Conservation (phyloP, 2,797 vertebrate genomes). For the Poeciliopsis infans region DNA sequence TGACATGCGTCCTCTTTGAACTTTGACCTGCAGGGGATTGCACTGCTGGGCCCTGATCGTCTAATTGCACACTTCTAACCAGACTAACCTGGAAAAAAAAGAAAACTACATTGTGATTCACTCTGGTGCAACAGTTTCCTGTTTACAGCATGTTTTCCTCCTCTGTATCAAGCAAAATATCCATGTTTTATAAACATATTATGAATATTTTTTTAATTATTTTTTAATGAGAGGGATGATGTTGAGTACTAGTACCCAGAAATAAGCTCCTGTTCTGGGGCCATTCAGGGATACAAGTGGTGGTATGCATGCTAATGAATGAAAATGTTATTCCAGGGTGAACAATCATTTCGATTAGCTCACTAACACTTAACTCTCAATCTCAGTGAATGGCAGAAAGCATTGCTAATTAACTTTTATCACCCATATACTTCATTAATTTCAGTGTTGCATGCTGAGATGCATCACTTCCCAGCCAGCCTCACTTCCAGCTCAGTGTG, state of each 20-base stretch:
- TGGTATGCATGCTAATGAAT: slow-evolving; percentile 30
- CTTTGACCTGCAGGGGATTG: slow-evolving; percentile 70
- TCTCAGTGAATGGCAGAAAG: slow-evolving; percentile 22
- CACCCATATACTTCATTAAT: slow-evolving; percentile 41
- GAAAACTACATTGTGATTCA: slow-evolving; percentile 13
- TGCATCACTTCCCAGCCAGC: slow-evolving; percentile 20
- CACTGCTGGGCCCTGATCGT: slow-evolving; percentile 75
- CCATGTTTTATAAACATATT: slow-evolving; percentile 6
- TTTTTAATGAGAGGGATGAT: background rate
- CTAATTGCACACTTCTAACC: slow-evolving; percentile 64
- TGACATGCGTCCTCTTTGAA: slow-evolving; percentile 62
- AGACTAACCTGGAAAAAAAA: slow-evolving; percentile 59
- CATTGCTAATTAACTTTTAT: slow-evolving; percentile 38
- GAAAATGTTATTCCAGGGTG: slow-evolving; percentile 56
- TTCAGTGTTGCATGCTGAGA: slow-evolving; percentile 14
- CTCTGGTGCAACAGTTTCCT: slow-evolving; percentile 48
- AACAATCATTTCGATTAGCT: slow-evolving; percentile 59
- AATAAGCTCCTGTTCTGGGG: slow-evolving; percentile 3
- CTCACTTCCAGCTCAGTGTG: slow-evolving; percentile 4
- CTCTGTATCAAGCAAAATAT: background rate
- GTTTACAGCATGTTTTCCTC: slow-evolving; percentile 4
- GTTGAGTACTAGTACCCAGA: background rate
- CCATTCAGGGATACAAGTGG: background rate
- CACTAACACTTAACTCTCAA: slow-evolving; percentile 66
- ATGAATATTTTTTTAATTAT: background rate